A percentile compares a stretch with the other conserved stretches of the same genome.
Evolutionary conservation across 2,797 vertebrate species (phyloP).

Genomic region (Parotocinclus haroldoi): DNA sequence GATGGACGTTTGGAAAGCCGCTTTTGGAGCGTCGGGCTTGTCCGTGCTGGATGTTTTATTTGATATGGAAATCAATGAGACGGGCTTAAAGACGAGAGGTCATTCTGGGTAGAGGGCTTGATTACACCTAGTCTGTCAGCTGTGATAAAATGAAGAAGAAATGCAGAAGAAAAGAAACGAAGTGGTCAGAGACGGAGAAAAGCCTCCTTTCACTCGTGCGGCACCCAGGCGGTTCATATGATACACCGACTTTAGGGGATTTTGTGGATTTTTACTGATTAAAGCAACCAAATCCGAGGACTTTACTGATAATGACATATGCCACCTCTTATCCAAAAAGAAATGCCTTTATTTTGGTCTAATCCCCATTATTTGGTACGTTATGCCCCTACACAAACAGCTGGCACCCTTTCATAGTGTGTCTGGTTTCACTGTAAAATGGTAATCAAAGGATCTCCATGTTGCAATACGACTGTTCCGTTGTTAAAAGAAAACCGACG

Average conservation of each 20-base stretch:
- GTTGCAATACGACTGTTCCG: constrained; percentile 7
- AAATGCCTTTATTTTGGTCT: constrained; percentile 16
- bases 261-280: constrained; percentile 26
- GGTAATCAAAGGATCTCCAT: constrained; percentile 30
- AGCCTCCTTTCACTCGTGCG: background rate
- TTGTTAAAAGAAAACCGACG: constrained; percentile 19
- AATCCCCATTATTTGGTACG: constrained; percentile 17
- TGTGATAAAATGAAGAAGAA: no score
- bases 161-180: no score
- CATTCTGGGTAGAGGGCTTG: no score
- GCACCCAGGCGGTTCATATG: background rate
- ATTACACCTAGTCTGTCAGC: no score
- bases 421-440: constrained; percentile 31
- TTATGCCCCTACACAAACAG: background rate
- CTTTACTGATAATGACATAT: constrained; percentile 20
- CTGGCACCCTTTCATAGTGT: constrained; percentile 17
- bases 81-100: no score
- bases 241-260: constrained; percentile 20
- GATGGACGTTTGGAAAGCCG: background rate
- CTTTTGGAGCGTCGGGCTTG: background rate
- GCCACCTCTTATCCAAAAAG: constrained; percentile 5
- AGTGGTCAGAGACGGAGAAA: background rate
- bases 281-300: constrained; percentile 13
- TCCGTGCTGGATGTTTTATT: background rate
- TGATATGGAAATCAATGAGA: no score